phyloP scores from a whole-genome alignment of 1,140 invertebrate species.

The Panagrolaimus sp. region DNA sequence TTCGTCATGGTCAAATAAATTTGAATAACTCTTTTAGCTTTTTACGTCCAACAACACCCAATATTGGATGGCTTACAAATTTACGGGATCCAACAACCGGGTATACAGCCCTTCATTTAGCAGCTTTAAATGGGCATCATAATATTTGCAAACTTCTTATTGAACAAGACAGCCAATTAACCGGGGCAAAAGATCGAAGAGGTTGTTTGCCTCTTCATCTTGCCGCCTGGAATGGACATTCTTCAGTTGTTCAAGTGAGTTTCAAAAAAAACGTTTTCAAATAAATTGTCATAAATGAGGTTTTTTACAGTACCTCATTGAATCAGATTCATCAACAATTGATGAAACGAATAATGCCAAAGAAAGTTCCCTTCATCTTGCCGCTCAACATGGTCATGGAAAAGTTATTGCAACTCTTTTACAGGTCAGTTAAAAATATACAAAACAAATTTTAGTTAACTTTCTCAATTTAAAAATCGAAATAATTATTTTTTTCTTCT shows the following conservation, averaged over 20 bases:
- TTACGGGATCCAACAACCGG: constrained; percentile 66
- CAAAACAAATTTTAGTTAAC: background rate
- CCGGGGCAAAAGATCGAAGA: constrained; percentile 79
- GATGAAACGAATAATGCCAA: constrained; percentile 76
- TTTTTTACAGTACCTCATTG: constrained; percentile 40
- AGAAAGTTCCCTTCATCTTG: constrained; percentile 86
- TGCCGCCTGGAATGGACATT: constrained; percentile 88
- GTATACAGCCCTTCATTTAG: constrained; percentile 89
- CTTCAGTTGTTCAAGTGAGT: constrained; percentile 86
- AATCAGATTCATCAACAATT: constrained; percentile 28
- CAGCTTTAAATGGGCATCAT: constrained; percentile 85
- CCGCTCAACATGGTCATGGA: constrained; percentile 86
- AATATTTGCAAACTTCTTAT: constrained; percentile 64
- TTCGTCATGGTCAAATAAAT: background rate
- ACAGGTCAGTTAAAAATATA: constrained; percentile 53
- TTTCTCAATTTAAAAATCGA: background rate
- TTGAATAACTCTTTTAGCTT: constrained; percentile 32
- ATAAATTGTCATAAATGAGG: background rate
- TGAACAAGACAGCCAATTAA: constrained; percentile 78
- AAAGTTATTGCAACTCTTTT: constrained; percentile 79
- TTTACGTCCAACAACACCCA: constrained; percentile 31
- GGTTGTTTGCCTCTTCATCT: constrained; percentile 86
- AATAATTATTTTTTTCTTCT: too few species aligned
- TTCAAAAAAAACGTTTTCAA: constrained; percentile 68
- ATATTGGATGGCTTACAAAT: constrained; percentile 37